Evolutionary conservation across 1,140 invertebrate genomes (phyloP), one percentile per base, ranked within the genome.

Genomic region (Berghia stephanieae): DNA sequence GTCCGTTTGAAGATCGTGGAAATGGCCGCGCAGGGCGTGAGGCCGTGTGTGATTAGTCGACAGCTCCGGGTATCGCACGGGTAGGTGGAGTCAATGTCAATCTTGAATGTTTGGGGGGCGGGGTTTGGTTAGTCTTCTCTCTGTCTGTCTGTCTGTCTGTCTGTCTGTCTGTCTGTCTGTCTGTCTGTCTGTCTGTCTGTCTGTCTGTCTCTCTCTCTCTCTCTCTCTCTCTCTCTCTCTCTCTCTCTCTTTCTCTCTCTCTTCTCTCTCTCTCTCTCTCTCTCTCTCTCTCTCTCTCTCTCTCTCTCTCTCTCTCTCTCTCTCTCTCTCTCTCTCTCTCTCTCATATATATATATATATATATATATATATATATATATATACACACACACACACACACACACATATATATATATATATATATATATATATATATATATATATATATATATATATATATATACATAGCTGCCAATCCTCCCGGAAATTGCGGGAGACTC

Each of bases 1-100:
- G 98, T 96, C 69, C 92, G 97, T 55, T 95, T 98, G 90, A 96
- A 96, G 91, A 98, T 98, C 81, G 96, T 98, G 44, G 96, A 98
- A 90, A 91, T 98, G 83, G 96, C 96, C 34, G 94, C 97, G 87
- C 95, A 95, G 16, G 96, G 96, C 57, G 95, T 96, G 3, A 89
- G 96, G 77, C 96, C 96, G 0, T 98, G 96, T 91, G 96, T 98
- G 90, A 99, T 99, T 75, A 96, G 95, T 38, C 91, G 97, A 34
- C 96, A 98, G 88, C 91, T 99, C 67, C 92, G 96, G 6, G 96
- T 99, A 4, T 96, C 95, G 21, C 96, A 99, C 89, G 97, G 97
- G 40, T 79, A 69, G 57, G 60, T 63, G 3, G 3, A 1, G 24
- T 52, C 18, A 52, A 21, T 52, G 24, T 52, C 24, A 0, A 24